Conservation (phyloP, 2,888 invertebrate species). For the Polymixis flavicincta region DNA sequence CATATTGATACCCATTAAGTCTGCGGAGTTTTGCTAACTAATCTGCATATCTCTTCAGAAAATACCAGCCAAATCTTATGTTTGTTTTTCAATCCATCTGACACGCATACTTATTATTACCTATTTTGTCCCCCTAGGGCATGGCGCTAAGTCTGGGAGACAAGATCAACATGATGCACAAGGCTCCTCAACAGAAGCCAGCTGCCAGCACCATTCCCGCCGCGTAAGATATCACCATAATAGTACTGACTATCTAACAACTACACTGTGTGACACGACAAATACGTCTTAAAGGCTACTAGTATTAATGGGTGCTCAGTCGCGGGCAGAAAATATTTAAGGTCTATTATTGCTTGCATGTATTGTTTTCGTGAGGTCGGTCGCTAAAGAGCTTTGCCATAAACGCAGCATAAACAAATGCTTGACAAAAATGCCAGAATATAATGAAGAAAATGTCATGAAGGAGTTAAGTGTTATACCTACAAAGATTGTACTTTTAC, state of each 20-base stretch:
- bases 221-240: conserved; percentile 70
- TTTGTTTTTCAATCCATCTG: not conserved
- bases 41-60: not conserved
- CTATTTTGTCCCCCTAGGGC: conserved; percentile 92
- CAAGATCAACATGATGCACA: conserved; percentile 98
- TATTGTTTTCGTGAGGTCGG: conserved; percentile 1
- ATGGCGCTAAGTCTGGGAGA: conserved; percentile 99
- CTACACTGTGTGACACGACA: conserved; percentile 58
- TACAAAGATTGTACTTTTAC: not conserved
- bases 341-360: conserved; percentile 33
- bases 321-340: not conserved
- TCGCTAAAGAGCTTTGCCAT: not conserved
- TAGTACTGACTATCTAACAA: conserved; percentile 54
- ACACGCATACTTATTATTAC: not conserved
- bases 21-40: too few relatives aligned
- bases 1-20: too few relatives aligned
- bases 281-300: conserved; percentile 23
- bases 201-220: conserved; percentile 74
- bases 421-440: not conserved
- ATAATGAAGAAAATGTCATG: not conserved
- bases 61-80: not conserved
- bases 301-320: conserved; percentile 17
- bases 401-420: not conserved
- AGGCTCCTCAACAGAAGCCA: conserved; percentile 90
- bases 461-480: not conserved